These are phyloP conservation scores for Aythya baeri DNA, from an alignment of 2,113 vertebrate species.

Conservation along the genomic window DNA sequence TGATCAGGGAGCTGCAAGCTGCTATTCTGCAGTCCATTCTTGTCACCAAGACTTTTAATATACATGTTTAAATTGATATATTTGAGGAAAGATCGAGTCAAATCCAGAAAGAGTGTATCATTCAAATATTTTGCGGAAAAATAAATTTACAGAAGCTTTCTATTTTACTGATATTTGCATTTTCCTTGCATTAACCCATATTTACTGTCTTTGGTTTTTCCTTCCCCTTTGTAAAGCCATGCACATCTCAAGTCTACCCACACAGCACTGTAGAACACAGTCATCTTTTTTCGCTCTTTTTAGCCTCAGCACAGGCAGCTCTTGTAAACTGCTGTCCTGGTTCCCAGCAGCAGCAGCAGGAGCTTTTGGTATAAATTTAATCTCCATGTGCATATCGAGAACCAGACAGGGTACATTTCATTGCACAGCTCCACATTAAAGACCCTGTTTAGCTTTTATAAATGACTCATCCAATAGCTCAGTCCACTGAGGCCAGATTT, in stretches of 20 bases:
- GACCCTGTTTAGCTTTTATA: constrained; percentile 28
- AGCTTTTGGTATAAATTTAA: neutral
- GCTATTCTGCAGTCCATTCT: neutral
- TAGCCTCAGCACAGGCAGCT: neutral
- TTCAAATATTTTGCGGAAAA: neutral
- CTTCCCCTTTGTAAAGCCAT: neutral
- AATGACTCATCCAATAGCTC: neutral
- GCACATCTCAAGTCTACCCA: neutral
- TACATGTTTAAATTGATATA: neutral
- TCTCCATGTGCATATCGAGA: neutral
- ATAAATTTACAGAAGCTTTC: neutral
- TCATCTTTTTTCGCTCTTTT: neutral
- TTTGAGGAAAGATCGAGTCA: neutral
- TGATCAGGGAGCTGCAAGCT: neutral
- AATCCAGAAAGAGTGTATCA: neutral
- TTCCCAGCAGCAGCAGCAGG: neutral
- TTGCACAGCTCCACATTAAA: neutral
- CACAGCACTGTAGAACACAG: neutral
- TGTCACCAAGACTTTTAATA: neutral
- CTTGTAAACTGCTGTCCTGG: neutral
- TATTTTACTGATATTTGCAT: neutral
- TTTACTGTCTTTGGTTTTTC: neutral
- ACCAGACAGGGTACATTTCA: neutral
- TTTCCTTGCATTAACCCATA: neutral
- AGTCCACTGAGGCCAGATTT: neutral